phyloP scores from a whole-genome alignment of 2,797 vertebrate species.

The Remorina albescens region DNA sequence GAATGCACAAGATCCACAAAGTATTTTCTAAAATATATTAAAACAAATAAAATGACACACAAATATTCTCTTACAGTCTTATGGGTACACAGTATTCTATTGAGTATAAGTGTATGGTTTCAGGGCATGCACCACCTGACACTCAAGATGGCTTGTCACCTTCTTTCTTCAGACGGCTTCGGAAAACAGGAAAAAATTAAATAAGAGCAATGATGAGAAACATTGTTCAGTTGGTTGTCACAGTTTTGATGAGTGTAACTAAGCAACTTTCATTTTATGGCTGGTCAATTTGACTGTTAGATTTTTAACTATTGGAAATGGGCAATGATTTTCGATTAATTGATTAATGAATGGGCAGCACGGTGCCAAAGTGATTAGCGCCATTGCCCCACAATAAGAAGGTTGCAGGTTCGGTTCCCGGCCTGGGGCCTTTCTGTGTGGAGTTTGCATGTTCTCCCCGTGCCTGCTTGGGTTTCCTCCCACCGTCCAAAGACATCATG shows the following conservation, averaged over 20 bases:
- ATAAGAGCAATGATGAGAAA: neutral
- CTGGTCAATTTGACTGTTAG: neutral
- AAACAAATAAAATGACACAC: slow-evolving; percentile 74
- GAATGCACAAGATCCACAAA: slow-evolving; percentile 79
- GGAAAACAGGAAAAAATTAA: slow-evolving; percentile 69
- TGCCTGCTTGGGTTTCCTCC: too few species aligned
- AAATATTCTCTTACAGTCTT: slow-evolving; percentile 74
- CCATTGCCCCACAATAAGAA: too few species aligned
- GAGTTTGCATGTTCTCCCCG: too few species aligned
- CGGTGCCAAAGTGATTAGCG: too few species aligned
- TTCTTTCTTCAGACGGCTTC: slow-evolving; percentile 99
- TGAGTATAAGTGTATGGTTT: slow-evolving; percentile 74
- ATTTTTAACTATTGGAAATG: too few species aligned
- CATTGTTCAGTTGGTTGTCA: neutral
- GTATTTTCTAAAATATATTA: slow-evolving; percentile 89
- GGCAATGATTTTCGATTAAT: too few species aligned
- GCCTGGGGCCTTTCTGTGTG: too few species aligned
- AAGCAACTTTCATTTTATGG: neutral
- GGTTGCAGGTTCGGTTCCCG: too few species aligned
- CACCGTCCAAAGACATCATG: too few species aligned
- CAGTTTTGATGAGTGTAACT: neutral
- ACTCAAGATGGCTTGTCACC: slow-evolving; percentile 97
- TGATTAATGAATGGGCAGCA: too few species aligned
- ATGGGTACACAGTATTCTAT: slow-evolving; percentile 87
- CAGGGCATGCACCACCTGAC: slow-evolving; percentile 84